These are phyloP conservation scores for Ctenoplectra terminalis DNA, from an alignment of 1,140 invertebrate species.

Conservation along the genomic window DNA sequence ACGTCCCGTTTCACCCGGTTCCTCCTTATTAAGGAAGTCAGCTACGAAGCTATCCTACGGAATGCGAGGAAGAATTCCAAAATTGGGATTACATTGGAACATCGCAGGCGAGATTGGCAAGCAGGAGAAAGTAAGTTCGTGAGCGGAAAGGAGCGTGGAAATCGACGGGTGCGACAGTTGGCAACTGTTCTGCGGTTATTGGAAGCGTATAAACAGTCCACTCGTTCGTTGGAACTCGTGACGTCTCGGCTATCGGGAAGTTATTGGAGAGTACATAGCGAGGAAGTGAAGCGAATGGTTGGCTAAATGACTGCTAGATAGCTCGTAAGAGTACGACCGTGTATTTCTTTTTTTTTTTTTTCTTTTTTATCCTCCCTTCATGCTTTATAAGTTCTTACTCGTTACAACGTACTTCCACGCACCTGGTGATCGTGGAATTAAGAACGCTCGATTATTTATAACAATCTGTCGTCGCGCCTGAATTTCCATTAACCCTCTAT, in stretches of 20 bases:
- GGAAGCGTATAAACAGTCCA: constrained; percentile 65
- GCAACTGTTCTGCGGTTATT: constrained; percentile 75
- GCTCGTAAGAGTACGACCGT: constrained; percentile 24
- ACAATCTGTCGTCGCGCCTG: background rate
- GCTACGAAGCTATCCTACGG: constrained; percentile 11
- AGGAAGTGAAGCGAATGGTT: constrained; percentile 44
- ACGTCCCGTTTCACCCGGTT: background rate
- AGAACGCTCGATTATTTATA: constrained; percentile 34
- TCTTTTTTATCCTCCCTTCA: background rate
- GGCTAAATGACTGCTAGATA: constrained; percentile 58
- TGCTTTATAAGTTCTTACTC: constrained; percentile 16
- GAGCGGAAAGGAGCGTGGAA: constrained; percentile 40
- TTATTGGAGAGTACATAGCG: constrained; percentile 55
- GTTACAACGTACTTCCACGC: constrained; percentile 33
- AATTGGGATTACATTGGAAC: constrained; percentile 58
- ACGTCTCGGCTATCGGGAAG: constrained; percentile 58
- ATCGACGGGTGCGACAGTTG: constrained; percentile 70
- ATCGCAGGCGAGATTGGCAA: constrained; percentile 40
- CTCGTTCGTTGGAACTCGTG: constrained; percentile 59
- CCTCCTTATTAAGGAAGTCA: constrained; percentile 42
- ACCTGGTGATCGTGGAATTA: constrained; percentile 35
- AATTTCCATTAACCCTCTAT: background rate
- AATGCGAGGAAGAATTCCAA: constrained; percentile 56
- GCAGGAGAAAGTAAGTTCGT: constrained; percentile 61
- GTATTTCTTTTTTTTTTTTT: background rate